phyloP scores from a whole-genome alignment of 2,113 vertebrate species.

The Neogale vison region DNA sequence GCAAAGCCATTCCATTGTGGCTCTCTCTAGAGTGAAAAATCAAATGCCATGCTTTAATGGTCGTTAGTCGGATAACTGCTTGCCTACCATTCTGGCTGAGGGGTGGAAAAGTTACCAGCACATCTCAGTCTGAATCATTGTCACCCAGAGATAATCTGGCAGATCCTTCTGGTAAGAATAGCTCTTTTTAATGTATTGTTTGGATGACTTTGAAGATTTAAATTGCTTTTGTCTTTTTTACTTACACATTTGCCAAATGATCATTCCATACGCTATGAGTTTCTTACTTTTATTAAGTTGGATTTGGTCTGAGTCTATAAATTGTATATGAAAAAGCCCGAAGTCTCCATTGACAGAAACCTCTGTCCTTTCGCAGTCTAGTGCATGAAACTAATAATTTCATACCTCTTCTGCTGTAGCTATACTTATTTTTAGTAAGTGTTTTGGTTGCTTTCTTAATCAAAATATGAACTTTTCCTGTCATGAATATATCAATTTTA shows the following conservation, averaged over 20 bases:
- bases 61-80: not conserved
- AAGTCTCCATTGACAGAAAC: conserved; percentile 13
- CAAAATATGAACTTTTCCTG: conserved; percentile 56
- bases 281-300: conserved; percentile 48
- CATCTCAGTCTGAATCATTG: not conserved
- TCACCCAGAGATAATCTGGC: conserved; percentile 48
- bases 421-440: not conserved
- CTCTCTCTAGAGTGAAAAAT: conserved; percentile 37
- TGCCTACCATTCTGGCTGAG: not conserved
- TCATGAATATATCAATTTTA: conserved; percentile 47
- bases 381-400: not conserved
- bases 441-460: conserved; percentile 32
- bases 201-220: conserved; percentile 38
- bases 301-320: conserved; percentile 52
- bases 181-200: conserved; percentile 41
- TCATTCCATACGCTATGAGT: not conserved
- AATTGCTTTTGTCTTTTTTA: conserved; percentile 49
- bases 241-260: not conserved
- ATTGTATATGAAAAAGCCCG: not conserved
- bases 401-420: not conserved
- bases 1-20: not conserved
- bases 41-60: not conserved
- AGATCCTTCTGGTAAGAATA: conserved; percentile 67
- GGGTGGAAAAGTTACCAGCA: conserved; percentile 27
- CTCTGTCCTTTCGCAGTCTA: conserved; percentile 32